Evolutionary conservation across 92 coral and sea anemone species (phyloP), one percentile per base, ranked within the genome.

Genomic region (Siderastrea siderea): DNA sequence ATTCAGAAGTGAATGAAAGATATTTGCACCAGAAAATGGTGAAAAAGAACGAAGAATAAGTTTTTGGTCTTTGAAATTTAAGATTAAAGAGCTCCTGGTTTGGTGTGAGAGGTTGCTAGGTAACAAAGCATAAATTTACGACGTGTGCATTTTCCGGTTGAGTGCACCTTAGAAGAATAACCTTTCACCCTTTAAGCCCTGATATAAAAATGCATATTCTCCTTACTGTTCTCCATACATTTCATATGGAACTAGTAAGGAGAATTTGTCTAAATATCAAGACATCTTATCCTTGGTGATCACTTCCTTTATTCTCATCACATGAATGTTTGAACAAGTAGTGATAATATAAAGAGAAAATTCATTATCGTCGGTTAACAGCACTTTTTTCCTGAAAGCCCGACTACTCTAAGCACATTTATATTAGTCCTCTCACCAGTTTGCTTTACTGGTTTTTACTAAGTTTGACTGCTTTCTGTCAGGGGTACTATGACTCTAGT

Each of bases 401-500:
- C 0, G 38, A 26, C 38, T 26, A 0, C 38, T 26, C 38, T 26
- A 26, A 26, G 38, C 38, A 26, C 38, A 26, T 26, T 26, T 26
- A 26, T 26, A 26, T 26, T 26, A 26, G 38, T 26, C 38, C 38
- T 26, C 38, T 26, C 38, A 26, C 81, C 51, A 5, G 11, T 61
- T 7, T 53, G 61, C 14, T 67, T 6, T 1, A 6, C 4, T 11
- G 7, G 4, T 51, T 54, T 54, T 47, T 61, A 13, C 38, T 26
- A 26, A 26, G 10, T 10, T 45, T 60, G 71, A 16, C 17, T 60
- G 6, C 10, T 65, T 82, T n/a, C 12, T 71, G 11, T 16, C 70
- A 97, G 99, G 99, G 99, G 44, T 96, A 97, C 79, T 97, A 97
- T 77, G 99, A 97, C 89, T 45, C 94, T 2, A 94, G 98, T 89